phyloP scores from a whole-genome alignment of 2,888 invertebrate species.

The Cecidostiba fungosa region DNA sequence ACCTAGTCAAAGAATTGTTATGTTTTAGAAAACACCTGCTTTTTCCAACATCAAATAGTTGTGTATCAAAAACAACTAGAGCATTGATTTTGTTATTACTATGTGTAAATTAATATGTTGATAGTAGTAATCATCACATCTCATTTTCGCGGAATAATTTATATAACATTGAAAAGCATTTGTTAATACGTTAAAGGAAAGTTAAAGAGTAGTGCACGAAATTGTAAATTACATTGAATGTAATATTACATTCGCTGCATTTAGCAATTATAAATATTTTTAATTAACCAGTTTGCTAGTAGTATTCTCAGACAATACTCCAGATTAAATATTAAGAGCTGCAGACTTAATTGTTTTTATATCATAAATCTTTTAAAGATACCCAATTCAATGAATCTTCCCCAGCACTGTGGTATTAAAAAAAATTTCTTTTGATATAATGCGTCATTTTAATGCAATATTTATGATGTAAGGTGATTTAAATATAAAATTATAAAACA shows the following conservation, averaged over 20 bases:
- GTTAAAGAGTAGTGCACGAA: background rate
- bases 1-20: slow-evolving; percentile 61
- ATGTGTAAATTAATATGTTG: slow-evolving; percentile 9
- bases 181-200: background rate
- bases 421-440: slow-evolving; percentile 28
- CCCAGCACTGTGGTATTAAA: background rate
- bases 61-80: slow-evolving; percentile 23
- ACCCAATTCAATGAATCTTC: slow-evolving; percentile 9
- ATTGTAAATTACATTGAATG: slow-evolving; percentile 25
- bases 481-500: background rate
- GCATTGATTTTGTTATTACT: slow-evolving; percentile 19
- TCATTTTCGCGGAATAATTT: slow-evolving; percentile 52
- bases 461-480: slow-evolving; percentile 46
- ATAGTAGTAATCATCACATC: slow-evolving; percentile 5
- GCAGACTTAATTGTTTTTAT: slow-evolving; percentile 37
- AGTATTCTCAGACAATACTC: slow-evolving; percentile 48
- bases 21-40: slow-evolving; percentile 53
- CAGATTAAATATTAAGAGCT: background rate
- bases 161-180: slow-evolving; percentile 42
- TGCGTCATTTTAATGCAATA: background rate
- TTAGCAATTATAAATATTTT: slow-evolving; percentile 41
- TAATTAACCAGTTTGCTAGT: slow-evolving; percentile 38
- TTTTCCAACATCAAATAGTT: slow-evolving; percentile 40
- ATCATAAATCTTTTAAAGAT: background rate
- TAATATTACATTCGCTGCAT: slow-evolving; percentile 35